Evolutionary conservation across 2,888 invertebrate species (phyloP).

Genomic region (Cacoxenus indagator): DNA sequence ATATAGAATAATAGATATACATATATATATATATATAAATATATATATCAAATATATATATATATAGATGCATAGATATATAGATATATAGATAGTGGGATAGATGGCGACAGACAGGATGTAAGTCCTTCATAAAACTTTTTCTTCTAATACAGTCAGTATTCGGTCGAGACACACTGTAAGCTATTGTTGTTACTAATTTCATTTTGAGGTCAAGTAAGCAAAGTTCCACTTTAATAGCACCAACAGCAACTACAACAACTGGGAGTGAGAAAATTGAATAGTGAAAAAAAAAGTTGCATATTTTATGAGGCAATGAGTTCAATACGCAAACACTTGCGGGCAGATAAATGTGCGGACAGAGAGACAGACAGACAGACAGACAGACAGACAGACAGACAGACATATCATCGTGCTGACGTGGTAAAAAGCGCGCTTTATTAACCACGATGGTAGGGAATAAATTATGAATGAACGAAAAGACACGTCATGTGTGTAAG

Average conservation of each 20-base stretch:
- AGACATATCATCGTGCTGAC: not conserved
- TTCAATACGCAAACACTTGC: not conserved
- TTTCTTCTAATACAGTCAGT: too few relatives aligned
- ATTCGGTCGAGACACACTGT: too few relatives aligned
- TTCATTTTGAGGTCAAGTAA: slow-evolving; percentile 3
- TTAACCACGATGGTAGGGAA: too few relatives aligned
- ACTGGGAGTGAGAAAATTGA: not conserved
- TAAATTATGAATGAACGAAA: not conserved
- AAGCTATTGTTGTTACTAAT: slow-evolving; percentile 2
- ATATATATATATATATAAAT: too few relatives aligned
- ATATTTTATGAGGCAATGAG: not conserved
- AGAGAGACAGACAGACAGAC: not conserved
- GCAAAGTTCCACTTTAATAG: not conserved
- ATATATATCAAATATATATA: too few relatives aligned
- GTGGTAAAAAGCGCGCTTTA: too few relatives aligned
- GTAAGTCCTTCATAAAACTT: too few relatives aligned
- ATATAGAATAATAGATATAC: too few relatives aligned
- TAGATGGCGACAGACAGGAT: too few relatives aligned
- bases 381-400: not conserved
- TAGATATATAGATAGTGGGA: too few relatives aligned
- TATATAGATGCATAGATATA: too few relatives aligned
- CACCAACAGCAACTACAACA: not conserved
- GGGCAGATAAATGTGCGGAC: not conserved
- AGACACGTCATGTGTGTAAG: too few relatives aligned
- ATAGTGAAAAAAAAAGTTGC: not conserved